Conservation (phyloP, 2,113 vertebrate genomes). For the Sebastes fasciatus region DNA sequence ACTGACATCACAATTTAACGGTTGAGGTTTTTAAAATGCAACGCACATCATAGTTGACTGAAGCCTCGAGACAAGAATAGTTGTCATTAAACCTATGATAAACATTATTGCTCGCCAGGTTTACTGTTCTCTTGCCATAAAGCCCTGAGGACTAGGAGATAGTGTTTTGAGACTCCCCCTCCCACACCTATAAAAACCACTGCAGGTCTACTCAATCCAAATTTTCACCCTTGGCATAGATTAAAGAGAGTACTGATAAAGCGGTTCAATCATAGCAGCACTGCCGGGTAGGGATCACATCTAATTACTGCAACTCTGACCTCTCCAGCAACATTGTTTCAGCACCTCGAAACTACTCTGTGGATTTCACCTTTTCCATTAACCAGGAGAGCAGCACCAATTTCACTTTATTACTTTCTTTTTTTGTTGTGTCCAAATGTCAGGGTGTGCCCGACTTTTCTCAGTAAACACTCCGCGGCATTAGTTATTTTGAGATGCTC, state of each 20-base stretch:
- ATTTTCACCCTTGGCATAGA: slow-evolving; percentile 48
- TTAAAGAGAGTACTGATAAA: slow-evolving; percentile 65
- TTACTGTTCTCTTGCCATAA: slow-evolving; percentile 50
- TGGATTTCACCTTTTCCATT: slow-evolving; percentile 68
- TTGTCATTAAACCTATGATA: slow-evolving; percentile 49
- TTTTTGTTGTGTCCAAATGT: slow-evolving; percentile 70
- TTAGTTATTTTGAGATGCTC: slow-evolving; percentile 52
- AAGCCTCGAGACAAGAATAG: slow-evolving; percentile 22
- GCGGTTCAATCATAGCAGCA: slow-evolving; percentile 63
- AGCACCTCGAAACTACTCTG: slow-evolving; percentile 29
- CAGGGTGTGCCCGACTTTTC: slow-evolving; percentile 59
- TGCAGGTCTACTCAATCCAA: slow-evolving; percentile 30
- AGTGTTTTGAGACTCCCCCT: slow-evolving; percentile 17
- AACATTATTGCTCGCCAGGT: slow-evolving; percentile 51
- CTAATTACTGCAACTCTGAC: slow-evolving; percentile 79
- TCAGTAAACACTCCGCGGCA: slow-evolving; percentile 49
- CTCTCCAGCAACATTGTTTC: slow-evolving; percentile 51
- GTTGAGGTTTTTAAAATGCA: slow-evolving; percentile 1
- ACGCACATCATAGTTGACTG: background rate
- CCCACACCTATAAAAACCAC: slow-evolving; percentile 37
- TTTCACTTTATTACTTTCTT: slow-evolving; percentile 65
- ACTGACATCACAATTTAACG: background rate
- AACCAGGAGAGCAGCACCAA: slow-evolving; percentile 51
- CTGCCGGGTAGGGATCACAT: slow-evolving; percentile 64
- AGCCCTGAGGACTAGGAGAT: slow-evolving; percentile 39